A percentile compares a stretch with the other conserved stretches of the same genome.
phyloP scores from a whole-genome alignment of 2,797 vertebrate genomes.

The Brachyrhaphis roseni region DNA sequence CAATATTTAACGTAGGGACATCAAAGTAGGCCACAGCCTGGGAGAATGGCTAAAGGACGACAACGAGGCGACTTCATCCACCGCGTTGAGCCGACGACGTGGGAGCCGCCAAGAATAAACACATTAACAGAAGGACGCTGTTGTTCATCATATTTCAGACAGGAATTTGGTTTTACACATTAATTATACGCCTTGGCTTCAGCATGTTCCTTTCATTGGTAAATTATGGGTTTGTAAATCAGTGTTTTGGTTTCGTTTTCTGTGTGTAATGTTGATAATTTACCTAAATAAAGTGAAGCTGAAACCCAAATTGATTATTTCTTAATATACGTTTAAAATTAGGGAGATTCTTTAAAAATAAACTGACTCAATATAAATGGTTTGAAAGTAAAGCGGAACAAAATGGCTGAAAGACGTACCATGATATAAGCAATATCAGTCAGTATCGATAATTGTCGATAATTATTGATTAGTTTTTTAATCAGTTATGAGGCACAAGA shows the following conservation, averaged over 20 bases:
- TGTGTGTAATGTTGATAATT: no score
- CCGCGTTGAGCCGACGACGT: slow-evolving; percentile 17
- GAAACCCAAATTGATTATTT: not conserved
- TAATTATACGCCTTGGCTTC: no score
- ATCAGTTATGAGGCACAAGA: no score
- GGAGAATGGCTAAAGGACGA: slow-evolving; percentile 6
- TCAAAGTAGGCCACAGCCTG: slow-evolving; percentile 61
- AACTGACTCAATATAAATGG: not conserved
- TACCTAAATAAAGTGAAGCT: no score
- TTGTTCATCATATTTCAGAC: not conserved
- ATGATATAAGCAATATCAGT: no score
- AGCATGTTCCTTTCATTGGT: no score
- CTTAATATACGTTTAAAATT: not conserved
- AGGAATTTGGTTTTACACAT: not conserved
- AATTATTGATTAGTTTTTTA: no score
- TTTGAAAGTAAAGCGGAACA: no score
- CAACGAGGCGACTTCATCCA: slow-evolving; percentile 43
- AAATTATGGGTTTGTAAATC: no score
- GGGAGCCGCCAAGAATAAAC: slow-evolving; percentile 18
- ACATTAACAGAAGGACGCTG: slow-evolving; percentile 10
- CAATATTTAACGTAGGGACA: slow-evolving; percentile 73
- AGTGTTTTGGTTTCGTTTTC: no score
- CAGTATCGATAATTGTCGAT: no score
- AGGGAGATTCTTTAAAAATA: not conserved
- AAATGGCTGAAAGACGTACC: no score